Conservation (phyloP, 2,113 vertebrate species). For the Sebastes fasciatus region DNA sequence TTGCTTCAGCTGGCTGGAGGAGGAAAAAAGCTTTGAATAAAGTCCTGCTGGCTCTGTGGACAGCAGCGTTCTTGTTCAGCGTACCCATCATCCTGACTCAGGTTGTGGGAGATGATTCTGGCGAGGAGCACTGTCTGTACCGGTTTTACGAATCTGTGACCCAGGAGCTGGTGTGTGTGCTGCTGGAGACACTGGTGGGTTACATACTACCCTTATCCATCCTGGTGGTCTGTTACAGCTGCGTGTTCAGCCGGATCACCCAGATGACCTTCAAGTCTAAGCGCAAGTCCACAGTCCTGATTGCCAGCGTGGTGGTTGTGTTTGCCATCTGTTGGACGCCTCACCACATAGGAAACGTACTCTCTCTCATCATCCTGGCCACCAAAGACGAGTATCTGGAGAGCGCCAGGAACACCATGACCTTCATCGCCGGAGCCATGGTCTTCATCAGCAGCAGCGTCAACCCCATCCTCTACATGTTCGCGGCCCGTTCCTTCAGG, state of each 20-base stretch:
- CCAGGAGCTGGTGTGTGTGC: slow-evolving; percentile 77
- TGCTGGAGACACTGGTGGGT: slow-evolving; percentile 83
- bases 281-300: slow-evolving; percentile 83
- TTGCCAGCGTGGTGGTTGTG: slow-evolving; percentile 80
- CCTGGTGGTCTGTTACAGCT: slow-evolving; percentile 83
- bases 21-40: slow-evolving; percentile 77
- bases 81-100: slow-evolving; percentile 81
- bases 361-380: slow-evolving; percentile 74
- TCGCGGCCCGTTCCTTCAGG: slow-evolving; percentile 83
- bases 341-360: slow-evolving; percentile 80
- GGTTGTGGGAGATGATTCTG: slow-evolving; percentile 23
- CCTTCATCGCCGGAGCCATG: slow-evolving; percentile 80
- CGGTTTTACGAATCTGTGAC: slow-evolving; percentile 56
- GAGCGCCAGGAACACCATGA: slow-evolving; percentile 52
- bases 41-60: slow-evolving; percentile 78
- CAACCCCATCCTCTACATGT: slow-evolving; percentile 86
- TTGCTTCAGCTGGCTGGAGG: slow-evolving; percentile 75
- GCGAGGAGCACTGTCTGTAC: slow-evolving; percentile 75
- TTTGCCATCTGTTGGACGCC: slow-evolving; percentile 86
- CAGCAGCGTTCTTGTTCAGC: slow-evolving; percentile 77
- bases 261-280: slow-evolving; percentile 84
- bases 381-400: slow-evolving; percentile 36
- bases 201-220: slow-evolving; percentile 83
- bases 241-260: slow-evolving; percentile 81
- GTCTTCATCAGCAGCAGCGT: slow-evolving; percentile 84